Percentiles rank a stretch among this genome's conserved stretches.
These are phyloP conservation scores for Scaptomyza pallida DNA, from an alignment of 1,140 invertebrate species.

Conservation along the genomic window DNA sequence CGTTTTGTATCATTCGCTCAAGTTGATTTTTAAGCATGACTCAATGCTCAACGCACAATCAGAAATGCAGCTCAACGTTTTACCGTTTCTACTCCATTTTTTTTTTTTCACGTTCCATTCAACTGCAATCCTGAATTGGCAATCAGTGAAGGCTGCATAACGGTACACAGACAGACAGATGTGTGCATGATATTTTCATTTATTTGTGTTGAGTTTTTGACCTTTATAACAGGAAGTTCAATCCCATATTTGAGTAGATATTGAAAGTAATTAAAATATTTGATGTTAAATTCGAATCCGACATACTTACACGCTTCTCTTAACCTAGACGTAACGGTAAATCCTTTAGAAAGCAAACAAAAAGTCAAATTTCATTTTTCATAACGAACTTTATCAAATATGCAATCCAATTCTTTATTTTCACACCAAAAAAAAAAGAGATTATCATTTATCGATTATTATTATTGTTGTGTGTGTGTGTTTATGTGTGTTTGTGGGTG, in stretches of 20 bases:
- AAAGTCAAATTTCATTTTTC: constrained; percentile 7
- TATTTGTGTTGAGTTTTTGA: too few species aligned
- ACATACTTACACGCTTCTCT: too few species aligned
- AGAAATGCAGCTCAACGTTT: constrained; percentile 13
- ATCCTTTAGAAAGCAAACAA: neutral
- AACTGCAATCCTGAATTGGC: neutral
- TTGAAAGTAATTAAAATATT: too few species aligned
- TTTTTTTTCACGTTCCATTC: neutral
- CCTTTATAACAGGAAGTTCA: too few species aligned
- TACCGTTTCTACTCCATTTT: too few species aligned
- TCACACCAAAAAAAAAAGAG: constrained; percentile 43
- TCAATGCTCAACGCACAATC: constrained; percentile 47
- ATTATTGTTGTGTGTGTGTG: neutral
- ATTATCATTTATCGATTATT: constrained; percentile 38
- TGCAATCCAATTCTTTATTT: constrained; percentile 63
- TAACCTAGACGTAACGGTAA: too few species aligned
- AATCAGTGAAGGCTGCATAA: constrained; percentile 5
- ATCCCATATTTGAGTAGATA: too few species aligned
- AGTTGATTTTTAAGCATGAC: constrained; percentile 78
- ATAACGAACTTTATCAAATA: constrained; percentile 28
- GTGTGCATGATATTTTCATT: too few species aligned
- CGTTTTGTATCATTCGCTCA: constrained; percentile 79
- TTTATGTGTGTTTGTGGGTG: constrained; percentile 23
- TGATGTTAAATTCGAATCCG: too few species aligned
- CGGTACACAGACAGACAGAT: neutral